Conservation (phyloP, 2,797 vertebrate genomes). For the Kryptopterus vitreolus region DNA sequence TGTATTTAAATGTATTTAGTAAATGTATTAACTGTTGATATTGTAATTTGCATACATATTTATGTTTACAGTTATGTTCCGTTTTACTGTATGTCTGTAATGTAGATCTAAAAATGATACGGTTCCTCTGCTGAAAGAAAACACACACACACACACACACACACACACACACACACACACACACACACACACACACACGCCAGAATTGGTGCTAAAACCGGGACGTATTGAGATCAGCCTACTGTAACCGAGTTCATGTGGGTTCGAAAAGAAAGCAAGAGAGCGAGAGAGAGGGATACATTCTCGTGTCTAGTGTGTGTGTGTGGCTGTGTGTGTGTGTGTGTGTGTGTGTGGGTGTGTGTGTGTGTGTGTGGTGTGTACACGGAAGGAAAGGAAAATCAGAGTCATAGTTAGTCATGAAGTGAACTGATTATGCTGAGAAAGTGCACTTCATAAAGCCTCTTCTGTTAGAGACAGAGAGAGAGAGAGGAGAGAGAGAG, state of each 20-base stretch:
- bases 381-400: conserved; percentile 8
- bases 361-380: not conserved
- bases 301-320: too few relatives aligned
- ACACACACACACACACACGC: not conserved
- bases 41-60: not conserved
- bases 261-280: not conserved
- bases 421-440: conserved; percentile 19
- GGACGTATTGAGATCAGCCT: conserved; percentile 4
- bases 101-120: not conserved
- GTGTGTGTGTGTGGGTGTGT: too few relatives aligned
- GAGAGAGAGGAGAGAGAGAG: not conserved
- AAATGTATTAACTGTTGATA: not conserved
- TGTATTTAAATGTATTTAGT: too few relatives aligned
- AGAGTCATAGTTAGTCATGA: not conserved
- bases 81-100: not conserved
- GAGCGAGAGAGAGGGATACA: not conserved
- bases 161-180: conserved; percentile 4
- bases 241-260: conserved; percentile 9
- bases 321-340: too few relatives aligned
- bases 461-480: not conserved
- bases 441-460: not conserved
- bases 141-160: conserved; percentile 2
- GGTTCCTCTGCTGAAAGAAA: not conserved
- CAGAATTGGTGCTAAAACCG: not conserved
- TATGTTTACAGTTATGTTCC: not conserved